Base-by-base conservation (phyloP, 2,888 invertebrate genomes). In the Caradrina clavipalpis region DNA sequence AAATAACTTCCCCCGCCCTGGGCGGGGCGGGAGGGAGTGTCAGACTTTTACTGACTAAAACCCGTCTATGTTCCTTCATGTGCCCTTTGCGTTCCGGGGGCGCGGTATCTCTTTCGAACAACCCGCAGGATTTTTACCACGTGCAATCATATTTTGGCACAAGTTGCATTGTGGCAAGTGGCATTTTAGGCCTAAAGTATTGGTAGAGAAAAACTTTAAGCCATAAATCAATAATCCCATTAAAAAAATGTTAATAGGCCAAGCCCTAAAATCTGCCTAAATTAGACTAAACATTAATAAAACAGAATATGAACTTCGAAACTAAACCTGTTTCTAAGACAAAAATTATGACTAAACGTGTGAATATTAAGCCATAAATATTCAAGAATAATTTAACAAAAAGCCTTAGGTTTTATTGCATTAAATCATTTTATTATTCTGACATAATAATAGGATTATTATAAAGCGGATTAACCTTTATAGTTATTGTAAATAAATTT, bases 291-390 rank as follows among this genome's bases (percentile, higher is more conserved):
- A 54, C 15, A 58, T 55, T 31, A 58, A 51, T 39, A 55, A 50
- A 50, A 35, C 10, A 26, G 15, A 31, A 47, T 31, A 45, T 51
- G 55, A 21, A 42, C 15, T 22, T 21, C 6, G 13, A 45, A 58
- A 47, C 6, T 5, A 74, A 74, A 67, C 57, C n/a, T 6, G 57
- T 58, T 61, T 54, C 11, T 13, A 13, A 21, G 3, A 7, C 22
- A n/a, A 31, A 39, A 65, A 61, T 65, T 35, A 61, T 61, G 47
- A 42, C 19, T 42, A 60, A 62, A 65, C 1, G 26, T 55, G 57
- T 50, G 54, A 74, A 73, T 59, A 72, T 72, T 78, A 59, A 77
- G 78, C 22, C 59, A 78, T 75, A 72, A 75, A 75, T 71, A 39
- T 55, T 45, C 7, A 22, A 57, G 2, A 6, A 47, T 35, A 19